Evolutionary conservation across 2,797 vertebrate species (phyloP).

Genomic region (Pogoniulus pusillus): DNA sequence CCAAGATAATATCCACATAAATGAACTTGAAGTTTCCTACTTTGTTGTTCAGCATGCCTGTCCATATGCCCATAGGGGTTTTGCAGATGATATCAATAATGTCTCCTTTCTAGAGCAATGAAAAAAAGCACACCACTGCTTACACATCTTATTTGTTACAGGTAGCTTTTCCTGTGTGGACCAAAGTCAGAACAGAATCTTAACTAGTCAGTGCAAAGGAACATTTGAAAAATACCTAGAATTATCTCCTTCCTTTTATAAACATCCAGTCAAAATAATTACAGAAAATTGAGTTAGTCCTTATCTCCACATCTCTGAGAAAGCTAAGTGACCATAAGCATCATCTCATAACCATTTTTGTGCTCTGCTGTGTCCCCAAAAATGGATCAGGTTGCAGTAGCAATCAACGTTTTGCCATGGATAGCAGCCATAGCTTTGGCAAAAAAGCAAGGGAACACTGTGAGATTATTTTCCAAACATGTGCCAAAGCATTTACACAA

Average conservation of each 20-base stretch:
- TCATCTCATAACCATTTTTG: neutral
- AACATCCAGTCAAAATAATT: neutral
- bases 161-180: neutral
- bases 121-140: neutral
- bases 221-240: neutral
- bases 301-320: neutral
- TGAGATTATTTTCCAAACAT: neutral
- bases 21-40: slow-evolving; percentile 95
- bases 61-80: slow-evolving; percentile 95
- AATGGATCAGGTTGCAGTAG: neutral
- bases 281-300: neutral
- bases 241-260: neutral
- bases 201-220: neutral
- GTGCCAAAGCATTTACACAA: neutral
- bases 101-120: slow-evolving; percentile 85
- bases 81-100: slow-evolving; percentile 92
- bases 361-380: neutral
- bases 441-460: neutral
- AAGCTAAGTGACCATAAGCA: neutral
- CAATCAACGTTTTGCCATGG: neutral
- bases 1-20: slow-evolving; percentile 88
- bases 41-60: slow-evolving; percentile 88
- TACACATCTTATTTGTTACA: neutral
- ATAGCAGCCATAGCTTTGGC: neutral
- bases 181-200: neutral